These are phyloP conservation scores for Seira musarum DNA, from an alignment of 2,888 invertebrate species.

Conservation along the genomic window DNA sequence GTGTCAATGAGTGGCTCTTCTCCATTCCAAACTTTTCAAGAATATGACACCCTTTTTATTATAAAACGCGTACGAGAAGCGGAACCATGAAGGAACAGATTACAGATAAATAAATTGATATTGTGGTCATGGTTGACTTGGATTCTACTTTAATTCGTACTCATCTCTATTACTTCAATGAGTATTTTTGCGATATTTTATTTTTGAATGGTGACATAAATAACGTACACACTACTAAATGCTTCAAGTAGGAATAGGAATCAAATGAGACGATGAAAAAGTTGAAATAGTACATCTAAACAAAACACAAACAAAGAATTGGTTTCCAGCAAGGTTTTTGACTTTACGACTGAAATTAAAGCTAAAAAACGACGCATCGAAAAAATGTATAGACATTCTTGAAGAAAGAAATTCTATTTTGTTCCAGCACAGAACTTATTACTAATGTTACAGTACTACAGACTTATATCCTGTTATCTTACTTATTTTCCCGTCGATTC, in stretches of 20 bases:
- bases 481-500: constrained; percentile 7
- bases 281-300: constrained; percentile 31
- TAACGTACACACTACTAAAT: constrained; percentile 25
- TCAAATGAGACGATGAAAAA: constrained; percentile 13
- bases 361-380: constrained; percentile 30
- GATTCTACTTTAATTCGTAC: not conserved
- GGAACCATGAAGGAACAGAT: not conserved
- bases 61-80: not conserved
- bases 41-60: not conserved
- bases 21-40: not conserved
- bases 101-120: not conserved
- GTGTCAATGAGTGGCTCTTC: constrained; percentile 8
- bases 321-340: constrained; percentile 44
- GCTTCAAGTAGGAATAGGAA: not conserved
- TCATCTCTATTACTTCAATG: not conserved
- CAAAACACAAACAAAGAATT: no score
- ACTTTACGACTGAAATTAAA: constrained; percentile 61
- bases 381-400: not conserved
- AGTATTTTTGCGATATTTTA: not conserved
- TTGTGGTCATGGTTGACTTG: not conserved
- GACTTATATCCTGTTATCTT: constrained; percentile 13
- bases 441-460: not conserved
- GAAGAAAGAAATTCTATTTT: constrained; percentile 3
- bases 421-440: not conserved
- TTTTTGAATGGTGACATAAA: constrained; percentile 18